Conservation (phyloP, 2,888 invertebrate genomes). For the Ophonus ardosiacus region DNA sequence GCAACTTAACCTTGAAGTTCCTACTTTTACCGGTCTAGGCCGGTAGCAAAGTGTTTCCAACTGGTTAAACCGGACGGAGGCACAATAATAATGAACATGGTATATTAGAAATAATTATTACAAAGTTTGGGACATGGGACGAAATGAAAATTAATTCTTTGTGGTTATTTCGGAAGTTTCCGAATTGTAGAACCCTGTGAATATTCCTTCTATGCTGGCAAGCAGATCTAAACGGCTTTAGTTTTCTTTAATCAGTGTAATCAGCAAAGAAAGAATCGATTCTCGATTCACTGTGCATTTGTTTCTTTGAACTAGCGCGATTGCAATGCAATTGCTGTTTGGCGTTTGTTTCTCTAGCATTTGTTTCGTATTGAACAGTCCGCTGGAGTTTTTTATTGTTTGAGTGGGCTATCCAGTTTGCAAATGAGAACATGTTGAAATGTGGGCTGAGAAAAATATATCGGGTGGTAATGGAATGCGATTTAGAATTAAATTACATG, state of each 20-base stretch:
- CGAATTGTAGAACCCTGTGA: no score
- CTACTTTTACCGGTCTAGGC: no score
- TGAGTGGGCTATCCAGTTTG: constrained; percentile 62
- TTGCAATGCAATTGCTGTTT: constrained; percentile 43
- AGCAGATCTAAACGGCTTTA: constrained; percentile 10
- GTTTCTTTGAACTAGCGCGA: constrained; percentile 36
- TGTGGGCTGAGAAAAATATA: constrained; percentile 51
- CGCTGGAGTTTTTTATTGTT: constrained; percentile 31
- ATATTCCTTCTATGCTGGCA: background rate
- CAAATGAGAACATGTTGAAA: constrained; percentile 43
- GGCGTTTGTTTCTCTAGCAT: constrained; percentile 39
- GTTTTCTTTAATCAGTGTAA: constrained; percentile 58
- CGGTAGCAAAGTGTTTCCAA: no score
- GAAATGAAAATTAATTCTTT: no score
- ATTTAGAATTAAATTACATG: constrained; percentile 6
- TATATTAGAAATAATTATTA: no score
- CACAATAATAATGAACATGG: no score
- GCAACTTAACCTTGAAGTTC: no score
- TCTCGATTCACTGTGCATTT: constrained; percentile 40
- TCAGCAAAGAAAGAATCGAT: constrained; percentile 55
- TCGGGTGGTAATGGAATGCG: constrained; percentile 13
- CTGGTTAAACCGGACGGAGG: no score
- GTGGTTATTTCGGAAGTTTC: no score
- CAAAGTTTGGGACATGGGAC: no score
- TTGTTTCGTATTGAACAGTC: constrained; percentile 45